Evolutionary conservation across 2,113 vertebrate species (phyloP).

Genomic region (Syrmaticus mikado): DNA sequence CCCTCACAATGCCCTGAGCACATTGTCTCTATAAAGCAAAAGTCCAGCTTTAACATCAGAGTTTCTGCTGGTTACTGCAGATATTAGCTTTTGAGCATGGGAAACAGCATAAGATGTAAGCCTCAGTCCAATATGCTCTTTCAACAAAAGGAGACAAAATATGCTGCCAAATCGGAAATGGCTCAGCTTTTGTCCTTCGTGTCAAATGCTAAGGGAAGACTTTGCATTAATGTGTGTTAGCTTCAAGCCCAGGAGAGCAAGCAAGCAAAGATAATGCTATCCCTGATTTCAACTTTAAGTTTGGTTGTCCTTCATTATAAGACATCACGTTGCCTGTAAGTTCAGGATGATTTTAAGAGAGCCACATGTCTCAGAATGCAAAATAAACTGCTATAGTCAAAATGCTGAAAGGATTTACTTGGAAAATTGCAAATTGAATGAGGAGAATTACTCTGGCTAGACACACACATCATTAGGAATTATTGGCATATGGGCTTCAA

Average conservation of each 20-base stretch:
- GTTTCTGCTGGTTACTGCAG: not conserved
- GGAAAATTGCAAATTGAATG: slow-evolving; percentile 72
- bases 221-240: not conserved
- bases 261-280: not conserved
- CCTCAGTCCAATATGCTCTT: not conserved
- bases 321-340: not conserved
- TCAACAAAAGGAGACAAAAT: not conserved
- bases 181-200: slow-evolving; percentile 8
- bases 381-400: slow-evolving; percentile 59
- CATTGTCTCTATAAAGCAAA: not conserved
- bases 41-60: not conserved
- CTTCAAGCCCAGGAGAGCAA: not conserved
- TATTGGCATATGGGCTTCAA: slow-evolving; percentile 57
- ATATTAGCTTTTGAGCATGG: not conserved
- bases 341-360: slow-evolving; percentile 18
- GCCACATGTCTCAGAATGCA: slow-evolving; percentile 43
- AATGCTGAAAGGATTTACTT: slow-evolving; percentile 70
- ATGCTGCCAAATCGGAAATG: not conserved
- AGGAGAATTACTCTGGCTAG: slow-evolving; percentile 74
- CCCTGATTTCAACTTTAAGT: not conserved
- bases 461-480: slow-evolving; percentile 73
- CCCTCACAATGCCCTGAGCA: not conserved
- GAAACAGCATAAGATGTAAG: not conserved
- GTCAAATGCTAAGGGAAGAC: not conserved
- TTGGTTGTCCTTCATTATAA: slow-evolving; percentile 22